A percentile compares a stretch with the other conserved stretches of the same genome.
Evolutionary conservation across 2,888 invertebrate genomes (phyloP).

Genomic region (Trissolcus japonicus): DNA sequence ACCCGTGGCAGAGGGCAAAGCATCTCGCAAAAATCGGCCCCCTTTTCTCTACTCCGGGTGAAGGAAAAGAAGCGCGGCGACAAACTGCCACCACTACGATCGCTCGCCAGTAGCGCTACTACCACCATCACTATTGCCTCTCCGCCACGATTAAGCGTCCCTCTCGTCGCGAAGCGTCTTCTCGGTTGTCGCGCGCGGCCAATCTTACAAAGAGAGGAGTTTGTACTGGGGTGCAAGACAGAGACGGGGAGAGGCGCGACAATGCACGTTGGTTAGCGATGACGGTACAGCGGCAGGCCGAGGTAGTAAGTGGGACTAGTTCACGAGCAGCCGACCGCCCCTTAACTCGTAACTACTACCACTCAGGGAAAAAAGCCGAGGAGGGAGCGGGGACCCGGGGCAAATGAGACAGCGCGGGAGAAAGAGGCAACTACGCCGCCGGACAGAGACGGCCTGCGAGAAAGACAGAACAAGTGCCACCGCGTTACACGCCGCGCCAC

Average conservation of each 20-base stretch:
- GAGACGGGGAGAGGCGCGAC: conserved; percentile 35
- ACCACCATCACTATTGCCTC: conserved; percentile 62
- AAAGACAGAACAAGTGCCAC: conserved; percentile 66
- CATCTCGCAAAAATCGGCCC: conserved; percentile 75
- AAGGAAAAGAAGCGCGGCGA: conserved; percentile 73
- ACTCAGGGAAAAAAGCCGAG: conserved; percentile 53
- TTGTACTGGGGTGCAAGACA: conserved; percentile 21
- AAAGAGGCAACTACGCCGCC: conserved; percentile 37
- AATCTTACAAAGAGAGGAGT: conserved; percentile 27
- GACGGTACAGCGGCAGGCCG: conserved; percentile 44
- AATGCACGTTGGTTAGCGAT: conserved; percentile 49
- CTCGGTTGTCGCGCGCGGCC: conserved; percentile 37
- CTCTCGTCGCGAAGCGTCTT: conserved; percentile 35
- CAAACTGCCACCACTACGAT: conserved; percentile 68
- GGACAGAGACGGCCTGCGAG: conserved; percentile 58
- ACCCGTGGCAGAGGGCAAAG: conserved; percentile 68
- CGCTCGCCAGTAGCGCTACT: conserved; percentile 58
- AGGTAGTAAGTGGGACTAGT: conserved; percentile 48
- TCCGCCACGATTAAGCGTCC: conserved; percentile 29
- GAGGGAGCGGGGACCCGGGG: conserved; percentile 51
- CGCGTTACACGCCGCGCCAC: conserved; percentile 70
- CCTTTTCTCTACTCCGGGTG: conserved; percentile 67
- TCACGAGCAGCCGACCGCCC: conserved; percentile 53
- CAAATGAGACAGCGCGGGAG: conserved; percentile 55
- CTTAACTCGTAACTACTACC: conserved; percentile 51